These are phyloP conservation scores for Etheostoma perlongum DNA, from an alignment of 2,797 vertebrate genomes.

Conservation along the genomic window DNA sequence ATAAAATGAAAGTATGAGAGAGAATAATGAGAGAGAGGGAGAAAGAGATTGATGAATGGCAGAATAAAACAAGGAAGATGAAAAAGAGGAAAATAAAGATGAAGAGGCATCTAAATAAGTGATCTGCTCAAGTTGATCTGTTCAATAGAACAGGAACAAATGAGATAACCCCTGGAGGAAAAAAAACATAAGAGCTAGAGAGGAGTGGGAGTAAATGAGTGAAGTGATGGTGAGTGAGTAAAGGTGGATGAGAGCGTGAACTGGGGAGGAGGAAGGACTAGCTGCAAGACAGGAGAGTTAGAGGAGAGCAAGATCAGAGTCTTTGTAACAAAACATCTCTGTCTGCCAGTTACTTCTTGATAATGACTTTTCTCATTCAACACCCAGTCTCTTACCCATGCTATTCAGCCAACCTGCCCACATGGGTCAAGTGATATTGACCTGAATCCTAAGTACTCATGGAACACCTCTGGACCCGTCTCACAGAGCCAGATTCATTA, in stretches of 20 bases:
- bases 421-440: constrained; percentile 69
- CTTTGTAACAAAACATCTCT: constrained; percentile 42
- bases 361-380: constrained; percentile 62
- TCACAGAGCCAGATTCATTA: constrained; percentile 57
- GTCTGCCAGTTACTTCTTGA: constrained; percentile 30
- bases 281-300: constrained; percentile 32
- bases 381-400: constrained; percentile 45
- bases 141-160: constrained; percentile 36
- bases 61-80: constrained; percentile 38
- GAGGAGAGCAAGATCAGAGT: constrained; percentile 42
- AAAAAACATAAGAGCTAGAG: constrained; percentile 27
- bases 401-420: constrained; percentile 29
- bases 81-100: constrained; percentile 47
- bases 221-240: not conserved
- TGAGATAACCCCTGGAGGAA: constrained; percentile 43
- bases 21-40: constrained; percentile 31
- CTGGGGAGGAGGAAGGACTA: constrained; percentile 32
- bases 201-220: constrained; percentile 45
- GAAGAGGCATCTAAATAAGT: constrained; percentile 54
- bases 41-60: constrained; percentile 53
- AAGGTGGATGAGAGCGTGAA: constrained; percentile 37
- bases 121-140: constrained; percentile 36
- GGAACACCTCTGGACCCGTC: constrained; percentile 42
- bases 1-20: constrained; percentile 58
- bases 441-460: constrained; percentile 68